Evolutionary conservation across 2,888 invertebrate species (phyloP).

Genomic region (Hetaerina titia): DNA sequence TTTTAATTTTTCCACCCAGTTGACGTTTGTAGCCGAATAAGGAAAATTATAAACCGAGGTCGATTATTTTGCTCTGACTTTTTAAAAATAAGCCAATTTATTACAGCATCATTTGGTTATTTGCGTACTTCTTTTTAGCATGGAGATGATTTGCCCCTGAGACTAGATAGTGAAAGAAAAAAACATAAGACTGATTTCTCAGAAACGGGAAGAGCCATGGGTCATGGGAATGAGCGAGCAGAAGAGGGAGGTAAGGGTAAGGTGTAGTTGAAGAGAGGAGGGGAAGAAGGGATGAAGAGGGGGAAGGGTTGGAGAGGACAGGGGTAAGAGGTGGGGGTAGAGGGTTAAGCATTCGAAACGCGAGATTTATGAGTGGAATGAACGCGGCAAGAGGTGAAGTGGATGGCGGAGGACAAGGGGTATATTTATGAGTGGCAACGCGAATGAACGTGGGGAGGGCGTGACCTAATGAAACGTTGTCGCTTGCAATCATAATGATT

Average conservation of each 20-base stretch:
- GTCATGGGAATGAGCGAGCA: not conserved
- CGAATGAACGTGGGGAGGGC: not conserved
- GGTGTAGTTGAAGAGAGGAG: not conserved
- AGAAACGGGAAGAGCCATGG: not conserved
- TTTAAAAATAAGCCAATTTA: too few relatives aligned
- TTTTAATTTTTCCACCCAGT: too few relatives aligned
- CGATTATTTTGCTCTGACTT: too few relatives aligned
- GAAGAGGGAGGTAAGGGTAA: not conserved
- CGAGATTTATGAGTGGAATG: slow-evolving; percentile 1
- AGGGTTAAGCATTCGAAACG: not conserved
- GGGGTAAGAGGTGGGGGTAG: too few relatives aligned
- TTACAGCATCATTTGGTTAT: too few relatives aligned
- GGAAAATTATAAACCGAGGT: too few relatives aligned
- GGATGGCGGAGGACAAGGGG: not conserved
- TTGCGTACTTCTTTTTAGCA: too few relatives aligned
- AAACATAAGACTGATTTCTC: not conserved
- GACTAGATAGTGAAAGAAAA: not conserved
- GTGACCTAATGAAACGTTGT: slow-evolving; percentile 33
- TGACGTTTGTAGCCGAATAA: too few relatives aligned
- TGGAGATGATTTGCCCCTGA: too few relatives aligned
- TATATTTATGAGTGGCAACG: slow-evolving; percentile 27
- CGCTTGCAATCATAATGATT: not conserved
- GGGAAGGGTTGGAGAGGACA: not conserved
- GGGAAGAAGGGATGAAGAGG: not conserved
- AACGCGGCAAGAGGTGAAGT: not conserved